Evolutionary conservation across 2,888 invertebrate genomes (phyloP), one percentile per base, ranked within the genome.

Genomic region (Rotaria sp.): DNA sequence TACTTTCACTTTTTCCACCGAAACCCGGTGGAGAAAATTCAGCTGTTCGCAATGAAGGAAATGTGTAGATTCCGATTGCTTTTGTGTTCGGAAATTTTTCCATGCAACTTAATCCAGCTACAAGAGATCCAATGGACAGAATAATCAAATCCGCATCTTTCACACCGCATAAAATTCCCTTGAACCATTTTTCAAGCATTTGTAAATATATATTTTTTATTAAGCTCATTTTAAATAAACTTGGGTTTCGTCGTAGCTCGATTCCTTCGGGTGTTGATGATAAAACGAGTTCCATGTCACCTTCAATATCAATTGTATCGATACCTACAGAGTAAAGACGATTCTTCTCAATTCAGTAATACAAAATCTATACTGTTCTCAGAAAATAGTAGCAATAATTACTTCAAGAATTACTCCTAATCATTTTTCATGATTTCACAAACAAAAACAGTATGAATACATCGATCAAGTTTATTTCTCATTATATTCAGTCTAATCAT

Each of bases 71-170:
- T 80, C 41, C 80, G 45, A 80, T 11, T 45, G 80, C 80, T 80
- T 80, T 80, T 11, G 24, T 15, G 45, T 45, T 45, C 0, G 80
- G 80, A 80, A 45, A 13, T 80, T 80, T 80, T 11, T 80, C 80
- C 45, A 80, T 45, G 11, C 41, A 41, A 45, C 41, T 41, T 15
- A 80, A 45, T 26, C 80, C 80, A n/a, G n/a, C 26, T 10, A 80
- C 1, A n/a, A 45, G 0, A 35, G 80, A 80, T 15, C n/a, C 45
- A 0, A 80, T 11, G 2, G 80, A 45, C n/a, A 80, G 5, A 41
- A 80, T 4, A 80, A 80, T 80, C 13, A 80, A 80, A 45, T 80
- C 80, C 26, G 80, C 80, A n/a, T 80, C 35, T n/a, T 80, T 80
- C n/a, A 80, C 8, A 80, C 45, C 45, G 26, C 45, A 7, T 5